Evolutionary conservation across 1,140 invertebrate species (phyloP).

Genomic region (Drosophila repletoides): DNA sequence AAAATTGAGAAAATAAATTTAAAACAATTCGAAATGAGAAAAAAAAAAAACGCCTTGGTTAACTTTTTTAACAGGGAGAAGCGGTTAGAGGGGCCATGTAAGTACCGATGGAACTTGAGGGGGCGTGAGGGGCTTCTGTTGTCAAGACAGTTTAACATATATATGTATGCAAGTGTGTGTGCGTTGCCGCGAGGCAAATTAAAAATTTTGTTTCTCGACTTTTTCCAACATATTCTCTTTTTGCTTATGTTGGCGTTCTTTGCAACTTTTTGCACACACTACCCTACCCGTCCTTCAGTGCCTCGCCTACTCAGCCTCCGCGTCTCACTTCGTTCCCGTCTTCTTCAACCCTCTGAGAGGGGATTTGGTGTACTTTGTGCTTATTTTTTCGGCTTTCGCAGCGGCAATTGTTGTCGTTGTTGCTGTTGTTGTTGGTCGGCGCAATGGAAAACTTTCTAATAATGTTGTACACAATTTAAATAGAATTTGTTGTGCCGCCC

Average conservation of each 20-base stretch:
- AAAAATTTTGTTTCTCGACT: slow-evolving; percentile 79
- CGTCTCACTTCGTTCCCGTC: background rate
- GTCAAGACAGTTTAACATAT: slow-evolving; percentile 52
- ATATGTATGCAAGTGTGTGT: slow-evolving; percentile 22
- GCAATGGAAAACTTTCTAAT: slow-evolving; percentile 80
- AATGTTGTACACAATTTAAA: slow-evolving; percentile 82
- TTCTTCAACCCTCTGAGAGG: slow-evolving; percentile 5
- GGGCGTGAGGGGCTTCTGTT: slow-evolving; percentile 28
- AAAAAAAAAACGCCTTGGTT: too few species aligned
- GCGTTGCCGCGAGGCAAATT: slow-evolving; percentile 73
- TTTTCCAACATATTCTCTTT: slow-evolving; percentile 60
- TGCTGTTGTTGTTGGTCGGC: slow-evolving; percentile 29
- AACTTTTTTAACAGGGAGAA: too few species aligned
- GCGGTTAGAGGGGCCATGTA: too few species aligned
- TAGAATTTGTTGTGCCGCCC: slow-evolving; percentile 68
- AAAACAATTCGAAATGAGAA: slow-evolving; percentile 47
- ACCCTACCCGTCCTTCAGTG: too few species aligned
- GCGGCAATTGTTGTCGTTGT: slow-evolving; percentile 4
- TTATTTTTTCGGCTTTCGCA: slow-evolving; percentile 38
- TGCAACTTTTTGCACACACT: slow-evolving; percentile 54
- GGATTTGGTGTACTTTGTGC: slow-evolving; percentile 31
- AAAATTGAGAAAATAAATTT: slow-evolving; percentile 10
- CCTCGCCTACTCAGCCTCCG: background rate
- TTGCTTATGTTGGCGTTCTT: slow-evolving; percentile 50
- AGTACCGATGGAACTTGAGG: too few species aligned